phyloP scores from a whole-genome alignment of 2,797 vertebrate species.

The Liasis olivaceus region DNA sequence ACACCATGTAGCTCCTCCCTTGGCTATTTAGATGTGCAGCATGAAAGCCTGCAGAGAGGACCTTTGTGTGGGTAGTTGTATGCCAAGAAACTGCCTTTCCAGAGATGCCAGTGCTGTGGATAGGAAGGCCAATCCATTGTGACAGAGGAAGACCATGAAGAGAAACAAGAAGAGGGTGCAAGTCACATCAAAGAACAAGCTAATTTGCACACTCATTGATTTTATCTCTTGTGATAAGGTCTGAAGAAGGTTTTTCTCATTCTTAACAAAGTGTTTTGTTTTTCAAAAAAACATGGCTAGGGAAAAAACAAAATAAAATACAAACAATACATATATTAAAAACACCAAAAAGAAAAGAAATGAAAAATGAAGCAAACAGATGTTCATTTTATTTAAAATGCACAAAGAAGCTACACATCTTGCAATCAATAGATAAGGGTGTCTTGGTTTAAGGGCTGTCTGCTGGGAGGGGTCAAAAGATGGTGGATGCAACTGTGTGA shows the following conservation, averaged over 20 bases:
- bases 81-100: background rate
- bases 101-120: background rate
- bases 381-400: no score
- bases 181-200: background rate
- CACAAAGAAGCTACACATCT: background rate
- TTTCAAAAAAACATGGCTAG: background rate
- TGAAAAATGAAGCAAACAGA: background rate
- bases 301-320: background rate
- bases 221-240: background rate
- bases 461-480: no score
- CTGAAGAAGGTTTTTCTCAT: background rate
- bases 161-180: background rate
- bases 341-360: background rate
- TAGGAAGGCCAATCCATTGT: background rate
- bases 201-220: background rate
- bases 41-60: background rate
- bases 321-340: background rate
- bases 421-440: background rate
- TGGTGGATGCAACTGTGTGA: no score
- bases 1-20: background rate
- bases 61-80: background rate
- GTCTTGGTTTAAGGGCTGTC: no score
- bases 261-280: background rate
- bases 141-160: background rate
- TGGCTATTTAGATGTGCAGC: background rate